Evolutionary conservation across 2,888 invertebrate species (phyloP), one percentile per base, ranked within the genome.

Genomic region (Aelia acuminata): DNA sequence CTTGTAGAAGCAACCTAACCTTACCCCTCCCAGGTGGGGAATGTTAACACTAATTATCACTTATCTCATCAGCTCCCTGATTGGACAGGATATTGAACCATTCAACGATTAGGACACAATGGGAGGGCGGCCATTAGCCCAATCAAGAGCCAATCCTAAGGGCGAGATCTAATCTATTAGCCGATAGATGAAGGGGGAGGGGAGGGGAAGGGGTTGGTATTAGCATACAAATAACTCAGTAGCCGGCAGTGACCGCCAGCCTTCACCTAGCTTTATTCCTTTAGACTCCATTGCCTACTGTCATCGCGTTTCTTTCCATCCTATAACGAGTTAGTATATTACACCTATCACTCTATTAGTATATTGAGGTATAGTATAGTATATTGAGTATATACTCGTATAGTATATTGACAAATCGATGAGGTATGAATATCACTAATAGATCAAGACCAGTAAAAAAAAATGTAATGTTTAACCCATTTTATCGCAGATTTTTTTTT

Each of bases 151-250:
- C 80, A 80, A 80, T 80, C 39, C 43, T 39, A 47, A 43, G 43
- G 80, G n/a, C 80, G 39, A 2, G 43, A 80, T 80, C 43, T 47
- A 80, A 80, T 80, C 11, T 47, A 80, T 80, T 39, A 80, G 80
- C 80, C 20, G 80, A 80, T 43, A 80, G 80, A 11, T 43, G 22
- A 43, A n/a, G 43, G 47, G 43, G n/a, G 39, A 80, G 80, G n/a
- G 80, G 22, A 43, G 43, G 43, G 47, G 43, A 13, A 31, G 70
- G 35, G 7, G 2, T 5, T 20, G 31, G 70, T 31, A 80, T 80
- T 80, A 80, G 80, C 80, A 49, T 35, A 84, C 49, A 84, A 49
- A 84, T 84, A 48, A 84, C 49, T 31, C 84, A 26, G 49, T 39
- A 39, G 43, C 10, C 43, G 43, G 43, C 43, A 47, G 18, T n/a